Evolutionary conservation across 1,140 invertebrate species (phyloP), one percentile per base, ranked within the genome.

Genomic region (Zaprionus gabonicus): DNA sequence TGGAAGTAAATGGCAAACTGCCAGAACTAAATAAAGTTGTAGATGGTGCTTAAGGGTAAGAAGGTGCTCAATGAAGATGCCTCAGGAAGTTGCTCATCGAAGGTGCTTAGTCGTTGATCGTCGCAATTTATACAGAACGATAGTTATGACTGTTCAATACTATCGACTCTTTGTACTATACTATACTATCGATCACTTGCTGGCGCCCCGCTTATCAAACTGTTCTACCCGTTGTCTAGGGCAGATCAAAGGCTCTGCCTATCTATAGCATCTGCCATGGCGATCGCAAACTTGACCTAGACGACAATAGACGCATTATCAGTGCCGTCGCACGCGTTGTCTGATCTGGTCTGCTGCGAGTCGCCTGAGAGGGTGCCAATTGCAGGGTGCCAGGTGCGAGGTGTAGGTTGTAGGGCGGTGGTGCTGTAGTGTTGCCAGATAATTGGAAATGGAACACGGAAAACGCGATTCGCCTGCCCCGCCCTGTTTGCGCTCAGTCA

Each of bases 231-330:
- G 1, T 4, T 23, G 2, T 0, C 9, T 1, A 0, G 1, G 6
- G 17, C 6, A 20, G 20, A 51, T 20, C 20, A 51, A 51, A 17
- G 7, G 46, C 46, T 25, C 12, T 12, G 20, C 20, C 46, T 51
- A 51, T 51, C 12, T 51, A 13, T 12, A 25, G 46, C 46, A 23
- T 51, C 46, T 13, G 10, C 17, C 3, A 5, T 10, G 41, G 41
- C 41, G 20, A 23, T 51, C 60, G 77, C 41, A 77, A 83, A 79
- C 75, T 90, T 88, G 84, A 88, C 81, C 84, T 85, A 88, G 84
- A 69, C 80, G 78, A 68, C 66, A 53, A 49, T 67, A 58, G 57
- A 56, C 63, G 62, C 78, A 57, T 83, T 83, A 88, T 88, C 78
- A 83, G 59, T 56, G 34, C 51, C 68, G 34, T 55, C 68, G 75